These are phyloP conservation scores for Echinops telfairi DNA, from an alignment of 2,113 vertebrate genomes.

Conservation along the genomic window DNA sequence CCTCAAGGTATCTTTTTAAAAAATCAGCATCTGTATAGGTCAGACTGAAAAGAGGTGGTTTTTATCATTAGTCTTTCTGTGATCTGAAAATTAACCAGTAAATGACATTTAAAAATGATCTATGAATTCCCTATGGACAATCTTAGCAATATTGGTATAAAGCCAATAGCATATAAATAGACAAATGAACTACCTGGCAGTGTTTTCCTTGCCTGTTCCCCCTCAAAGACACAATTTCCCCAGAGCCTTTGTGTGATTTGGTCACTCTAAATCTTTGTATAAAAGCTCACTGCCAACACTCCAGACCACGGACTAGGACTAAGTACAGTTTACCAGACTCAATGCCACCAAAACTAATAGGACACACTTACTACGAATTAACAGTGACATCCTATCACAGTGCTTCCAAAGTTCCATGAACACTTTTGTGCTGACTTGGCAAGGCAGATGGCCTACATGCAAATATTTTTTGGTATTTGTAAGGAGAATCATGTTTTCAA, in stretches of 20 bases:
- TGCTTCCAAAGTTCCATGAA: conserved; percentile 41
- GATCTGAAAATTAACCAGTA: conserved; percentile 12
- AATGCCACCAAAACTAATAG: conserved; percentile 35
- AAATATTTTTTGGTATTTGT: conserved; percentile 38
- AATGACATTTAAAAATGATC: conserved; percentile 41
- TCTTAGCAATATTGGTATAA: conserved; percentile 67
- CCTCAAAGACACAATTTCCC: conserved; percentile 22
- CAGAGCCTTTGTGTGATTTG: conserved; percentile 12
- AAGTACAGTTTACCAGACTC: conserved; percentile 63
- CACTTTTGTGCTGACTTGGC: conserved; percentile 22
- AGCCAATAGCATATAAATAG: conserved; percentile 49
- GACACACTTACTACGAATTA: conserved; percentile 6
- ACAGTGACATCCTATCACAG: not conserved
- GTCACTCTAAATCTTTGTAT: not conserved
- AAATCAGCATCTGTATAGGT: not conserved
- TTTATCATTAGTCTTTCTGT: conserved; percentile 49
- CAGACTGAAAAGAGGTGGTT: conserved; percentile 8
- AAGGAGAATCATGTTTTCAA: conserved; percentile 60
- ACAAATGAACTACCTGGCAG: conserved; percentile 30
- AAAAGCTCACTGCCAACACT: conserved; percentile 19
- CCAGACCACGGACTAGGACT: conserved; percentile 14
- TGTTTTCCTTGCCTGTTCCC: not conserved
- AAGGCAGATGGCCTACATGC: not conserved
- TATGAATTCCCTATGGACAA: conserved; percentile 22
- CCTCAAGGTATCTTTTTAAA: conserved; percentile 36